Evolutionary conservation across 2,113 vertebrate genomes (phyloP), one percentile per base, ranked within the genome.

Genomic region (Ciconia boyciana): DNA sequence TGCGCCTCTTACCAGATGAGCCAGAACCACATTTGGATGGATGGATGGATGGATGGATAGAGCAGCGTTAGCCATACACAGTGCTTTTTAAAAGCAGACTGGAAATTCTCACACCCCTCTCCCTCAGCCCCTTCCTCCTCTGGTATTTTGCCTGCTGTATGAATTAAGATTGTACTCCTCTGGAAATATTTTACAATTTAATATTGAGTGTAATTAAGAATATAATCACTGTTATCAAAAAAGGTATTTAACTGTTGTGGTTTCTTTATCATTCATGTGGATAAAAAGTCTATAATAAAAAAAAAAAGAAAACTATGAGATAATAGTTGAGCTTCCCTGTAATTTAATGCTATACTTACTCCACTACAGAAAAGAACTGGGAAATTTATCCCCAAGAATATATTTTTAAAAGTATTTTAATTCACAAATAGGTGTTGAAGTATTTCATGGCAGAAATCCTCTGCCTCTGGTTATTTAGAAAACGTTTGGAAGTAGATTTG

Each of bases 251-350:
- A 98, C 99, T 99, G 99, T 99, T 98, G 99, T 99, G 99, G 98
- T 99, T 99, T 99, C 99, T 99, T 99, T 99, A 99, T 98, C 98
- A 99, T 99, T 99, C 98, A 99, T 99, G 99, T 99, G 99, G 98
- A 99, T 99, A 99, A 99, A 99, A 99, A 99, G 98, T 99, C 98
- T 99, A 99, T 98, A 98, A 98, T 98, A 98, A 98, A 97, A 94
- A 91, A 79, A 93, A 91, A 84, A 79, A 93, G 95, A 98, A 97
- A 96, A 95, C 94, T 98, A 98, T 97, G 93, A 98, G 92, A 92
- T 95, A 96, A 96, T 93, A 94, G 91, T 90, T 95, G 93, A 94
- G 96, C 95, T 98, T 96, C 93, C 87, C 95, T 97, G 95, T 96
- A 97, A 89, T 97, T 97, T 97, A 96, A 95, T 98, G 74, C 62